Percentiles rank a stretch among this genome's conserved stretches.
Conservation (phyloP, 2,888 invertebrate genomes). For the Galerucella calmariensis region DNA sequence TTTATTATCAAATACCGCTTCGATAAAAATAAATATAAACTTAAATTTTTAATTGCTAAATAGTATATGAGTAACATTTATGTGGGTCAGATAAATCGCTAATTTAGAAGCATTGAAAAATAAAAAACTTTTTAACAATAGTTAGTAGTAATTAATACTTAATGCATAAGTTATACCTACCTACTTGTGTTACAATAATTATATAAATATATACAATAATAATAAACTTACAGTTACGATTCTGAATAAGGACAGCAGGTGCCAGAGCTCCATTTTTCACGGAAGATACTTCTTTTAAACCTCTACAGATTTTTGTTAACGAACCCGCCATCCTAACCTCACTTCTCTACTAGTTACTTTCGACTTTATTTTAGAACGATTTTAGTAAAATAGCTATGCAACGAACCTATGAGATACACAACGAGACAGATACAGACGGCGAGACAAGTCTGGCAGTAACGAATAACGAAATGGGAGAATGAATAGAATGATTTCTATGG, state of each 20-base stretch:
- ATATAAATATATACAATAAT: not conserved
- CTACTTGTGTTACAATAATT: no score
- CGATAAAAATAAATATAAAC: no score
- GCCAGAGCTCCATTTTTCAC: constrained; percentile 46
- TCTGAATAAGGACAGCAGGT: constrained; percentile 46
- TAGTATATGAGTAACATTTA: no score
- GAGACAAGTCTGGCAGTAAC: not conserved
- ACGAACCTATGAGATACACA: not conserved
- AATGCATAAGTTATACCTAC: no score
- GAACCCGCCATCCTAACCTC: constrained; percentile 63
- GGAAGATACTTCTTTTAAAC: constrained; percentile 53
- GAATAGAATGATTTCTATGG: constrained; percentile 11
- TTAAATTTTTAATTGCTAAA: no score
- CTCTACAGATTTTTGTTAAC: constrained; percentile 61
- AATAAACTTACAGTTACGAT: constrained; percentile 56
- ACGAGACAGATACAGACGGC: not conserved
- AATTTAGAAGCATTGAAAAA: no score
- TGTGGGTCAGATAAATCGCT: no score
- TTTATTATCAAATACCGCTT: no score
- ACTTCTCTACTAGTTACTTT: constrained; percentile 32
- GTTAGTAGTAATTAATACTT: no score
- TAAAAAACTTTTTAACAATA: no score
- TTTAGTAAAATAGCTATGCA: not conserved
- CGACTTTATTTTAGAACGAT: not conserved
- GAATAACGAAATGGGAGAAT: constrained; percentile 10